Conservation (phyloP, 2,888 invertebrate species). For the Exephanes ischioxanthus region DNA sequence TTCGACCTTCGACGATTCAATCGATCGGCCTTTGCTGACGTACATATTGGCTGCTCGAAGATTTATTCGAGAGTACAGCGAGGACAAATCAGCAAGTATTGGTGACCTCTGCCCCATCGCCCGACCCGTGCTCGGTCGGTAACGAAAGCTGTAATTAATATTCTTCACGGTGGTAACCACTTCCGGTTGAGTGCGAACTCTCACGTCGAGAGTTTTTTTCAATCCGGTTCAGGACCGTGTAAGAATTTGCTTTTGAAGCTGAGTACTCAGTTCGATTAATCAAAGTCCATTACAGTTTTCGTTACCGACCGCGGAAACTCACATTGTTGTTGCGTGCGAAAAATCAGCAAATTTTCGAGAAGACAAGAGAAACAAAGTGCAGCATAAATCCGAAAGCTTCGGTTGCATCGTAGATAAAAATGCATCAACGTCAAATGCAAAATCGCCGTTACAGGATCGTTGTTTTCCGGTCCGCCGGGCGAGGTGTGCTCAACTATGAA, state of each 20-base stretch:
- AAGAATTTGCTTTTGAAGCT: neutral
- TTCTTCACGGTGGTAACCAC: neutral
- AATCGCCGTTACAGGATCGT: neutral
- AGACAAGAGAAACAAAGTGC: neutral
- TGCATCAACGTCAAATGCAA: neutral
- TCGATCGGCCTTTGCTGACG: neutral
- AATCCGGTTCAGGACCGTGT: too few species aligned
- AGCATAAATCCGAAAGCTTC: neutral
- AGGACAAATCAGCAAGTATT: neutral
- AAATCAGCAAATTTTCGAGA: neutral
- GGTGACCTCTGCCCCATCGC: neutral
- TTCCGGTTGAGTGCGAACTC: too few species aligned
- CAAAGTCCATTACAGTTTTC: too few species aligned
- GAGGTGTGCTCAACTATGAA: too few species aligned
- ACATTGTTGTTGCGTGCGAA: too few species aligned
- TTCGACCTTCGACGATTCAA: neutral
- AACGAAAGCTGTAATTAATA: neutral
- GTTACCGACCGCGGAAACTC: too few species aligned
- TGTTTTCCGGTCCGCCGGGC: neutral
- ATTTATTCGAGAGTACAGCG: neutral
- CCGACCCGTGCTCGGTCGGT: too few species aligned
- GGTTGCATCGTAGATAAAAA: neutral
- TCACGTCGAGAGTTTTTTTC: too few species aligned
- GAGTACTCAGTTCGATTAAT: neutral
- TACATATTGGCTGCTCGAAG: neutral